These are phyloP conservation scores for Oscheius myriophilus DNA, from an alignment of 2,888 invertebrate genomes.

Conservation along the genomic window DNA sequence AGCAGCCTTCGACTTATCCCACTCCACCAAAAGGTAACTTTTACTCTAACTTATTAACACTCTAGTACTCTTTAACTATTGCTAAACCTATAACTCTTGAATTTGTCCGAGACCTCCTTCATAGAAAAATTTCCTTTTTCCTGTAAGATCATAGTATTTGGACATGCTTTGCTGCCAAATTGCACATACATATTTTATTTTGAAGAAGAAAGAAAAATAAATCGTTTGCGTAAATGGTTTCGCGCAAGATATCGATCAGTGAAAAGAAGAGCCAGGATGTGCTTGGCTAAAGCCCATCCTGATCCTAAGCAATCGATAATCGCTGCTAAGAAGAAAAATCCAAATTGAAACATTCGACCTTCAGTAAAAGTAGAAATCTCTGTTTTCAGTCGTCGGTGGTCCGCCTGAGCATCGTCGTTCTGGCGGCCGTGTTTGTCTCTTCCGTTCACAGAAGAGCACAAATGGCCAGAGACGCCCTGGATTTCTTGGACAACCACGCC, in stretches of 20 bases:
- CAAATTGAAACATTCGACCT: too few species aligned
- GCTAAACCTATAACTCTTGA: too few species aligned
- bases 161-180: neutral
- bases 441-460: conserved; percentile 2
- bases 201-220: too few species aligned
- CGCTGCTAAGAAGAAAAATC: too few species aligned
- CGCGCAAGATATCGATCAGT: too few species aligned
- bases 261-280: too few species aligned
- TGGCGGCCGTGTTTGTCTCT: neutral
- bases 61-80: neutral
- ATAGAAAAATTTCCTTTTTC: neutral
- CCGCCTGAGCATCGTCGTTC: neutral
- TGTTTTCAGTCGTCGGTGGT: conserved; percentile 23
- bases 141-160: neutral
- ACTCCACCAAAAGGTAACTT: conserved; percentile 19
- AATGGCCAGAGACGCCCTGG: conserved; percentile 16
- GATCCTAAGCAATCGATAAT: too few species aligned
- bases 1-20: conserved; percentile 26
- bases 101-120: too few species aligned
- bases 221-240: too few species aligned
- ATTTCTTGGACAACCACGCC: neutral
- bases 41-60: neutral
- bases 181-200: too few species aligned
- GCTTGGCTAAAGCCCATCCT: too few species aligned
- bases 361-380: too few species aligned